phyloP scores from a whole-genome alignment of 1,140 invertebrate genomes.

The Philotrypesis tridentata region DNA sequence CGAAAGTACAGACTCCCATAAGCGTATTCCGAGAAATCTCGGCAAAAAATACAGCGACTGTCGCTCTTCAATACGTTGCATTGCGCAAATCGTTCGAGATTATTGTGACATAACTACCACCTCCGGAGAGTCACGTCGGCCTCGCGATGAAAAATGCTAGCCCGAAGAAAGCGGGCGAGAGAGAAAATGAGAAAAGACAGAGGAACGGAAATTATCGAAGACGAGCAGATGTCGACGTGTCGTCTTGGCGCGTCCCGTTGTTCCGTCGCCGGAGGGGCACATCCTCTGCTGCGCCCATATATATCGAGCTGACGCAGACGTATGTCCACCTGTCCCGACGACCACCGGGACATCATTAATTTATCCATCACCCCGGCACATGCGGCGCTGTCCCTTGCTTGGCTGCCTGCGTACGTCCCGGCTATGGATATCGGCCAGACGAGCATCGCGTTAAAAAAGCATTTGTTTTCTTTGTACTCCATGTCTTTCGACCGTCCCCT shows the following conservation, averaged over 20 bases:
- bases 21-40: too few relatives aligned
- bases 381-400: conserved; percentile 9
- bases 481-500: conserved; percentile 10
- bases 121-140: neutral
- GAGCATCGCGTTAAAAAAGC: conserved; percentile 55
- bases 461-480: conserved; percentile 47
- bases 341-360: conserved; percentile 62
- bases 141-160: neutral
- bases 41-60: neutral
- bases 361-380: conserved; percentile 61
- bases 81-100: conserved; percentile 32
- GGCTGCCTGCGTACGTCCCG: conserved; percentile 38
- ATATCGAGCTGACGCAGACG: conserved; percentile 59
- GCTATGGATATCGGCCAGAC: conserved; percentile 8
- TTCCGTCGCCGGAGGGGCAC: neutral
- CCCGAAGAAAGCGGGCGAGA: neutral
- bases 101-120: neutral
- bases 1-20: too few relatives aligned
- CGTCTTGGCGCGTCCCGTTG: neutral
- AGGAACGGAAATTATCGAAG: neutral
- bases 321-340: conserved; percentile 56
- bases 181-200: neutral
- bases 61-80: conserved; percentile 12
- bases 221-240: neutral
- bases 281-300: conserved; percentile 44